These are phyloP conservation scores for Parazoanthus darwini DNA, from an alignment of 92 coral and sea anemone genomes.

Conservation along the genomic window DNA sequence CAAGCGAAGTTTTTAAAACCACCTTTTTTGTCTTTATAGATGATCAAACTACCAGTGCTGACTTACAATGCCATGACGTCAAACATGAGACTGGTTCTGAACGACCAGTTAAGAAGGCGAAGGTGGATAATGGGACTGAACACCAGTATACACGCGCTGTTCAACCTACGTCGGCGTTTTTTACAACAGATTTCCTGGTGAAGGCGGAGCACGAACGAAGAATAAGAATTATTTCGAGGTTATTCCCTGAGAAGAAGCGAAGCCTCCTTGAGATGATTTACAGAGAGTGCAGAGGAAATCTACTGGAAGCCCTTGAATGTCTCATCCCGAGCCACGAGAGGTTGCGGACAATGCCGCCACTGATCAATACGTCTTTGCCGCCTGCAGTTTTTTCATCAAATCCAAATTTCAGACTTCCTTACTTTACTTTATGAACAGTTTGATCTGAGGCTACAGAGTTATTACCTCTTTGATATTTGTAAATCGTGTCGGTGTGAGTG, in stretches of 20 bases:
- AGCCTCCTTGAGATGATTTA: slow-evolving; percentile 16
- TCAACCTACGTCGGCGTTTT: slow-evolving; percentile 14
- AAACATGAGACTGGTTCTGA: slow-evolving; percentile 6
- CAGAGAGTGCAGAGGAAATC: slow-evolving; percentile 32
- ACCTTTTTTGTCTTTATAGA: not conserved
- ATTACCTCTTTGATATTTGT: not conserved
- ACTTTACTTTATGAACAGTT: not conserved
- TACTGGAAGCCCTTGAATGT: slow-evolving; percentile 22
- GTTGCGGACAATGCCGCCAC: slow-evolving; percentile 15
- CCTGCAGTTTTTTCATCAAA: slow-evolving; percentile 13
- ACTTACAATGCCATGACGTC: not conserved
- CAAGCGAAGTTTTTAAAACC: not conserved
- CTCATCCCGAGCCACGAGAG: slow-evolving; percentile 12
- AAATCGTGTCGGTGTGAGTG: not conserved
- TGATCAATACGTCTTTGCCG: slow-evolving; percentile 6
- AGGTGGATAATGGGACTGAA: not conserved
- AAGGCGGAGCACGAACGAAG: slow-evolving; percentile 27
- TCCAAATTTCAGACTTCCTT: slow-evolving; percentile 27
- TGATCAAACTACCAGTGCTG: not conserved
- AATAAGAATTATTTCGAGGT: slow-evolving; percentile 28
- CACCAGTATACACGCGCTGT: not conserved
- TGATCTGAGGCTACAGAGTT: not conserved
- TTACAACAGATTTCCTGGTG: not conserved
- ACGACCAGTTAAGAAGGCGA: slow-evolving; percentile 27
- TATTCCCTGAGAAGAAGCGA: slow-evolving; percentile 43